Base-by-base conservation (phyloP, 1,140 invertebrate species). In the Helicoverpa armigera region DNA sequence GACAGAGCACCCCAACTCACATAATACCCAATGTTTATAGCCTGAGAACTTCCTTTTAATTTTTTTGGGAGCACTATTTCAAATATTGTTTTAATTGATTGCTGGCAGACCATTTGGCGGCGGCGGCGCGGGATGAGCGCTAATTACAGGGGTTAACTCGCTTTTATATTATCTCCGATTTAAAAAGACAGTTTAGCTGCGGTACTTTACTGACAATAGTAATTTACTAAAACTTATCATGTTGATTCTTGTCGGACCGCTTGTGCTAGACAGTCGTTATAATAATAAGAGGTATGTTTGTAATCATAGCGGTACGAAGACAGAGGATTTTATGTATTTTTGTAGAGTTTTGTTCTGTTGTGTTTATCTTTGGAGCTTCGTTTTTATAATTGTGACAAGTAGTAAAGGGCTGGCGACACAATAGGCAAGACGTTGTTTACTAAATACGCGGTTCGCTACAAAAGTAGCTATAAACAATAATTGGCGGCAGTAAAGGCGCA, bases 51-150 rank as follows among this genome's bases (percentile, higher is more conserved):
- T 89, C 90, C 90, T 89, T 93, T 91, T 91, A 91, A 89, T 86
- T 90, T 92, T 93, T 93, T 93, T 89, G 81, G 81, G 80, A 85
- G 86, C 88, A 92, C 88, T 90, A 94, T 92, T 92, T 92, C 91
- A 92, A 92, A 94, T 94, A 94, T 94, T 92, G 91, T 94, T 94
- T 93, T 92, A 92, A 92, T 92, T 92, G 90, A 92, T 92, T 92
- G 90, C 90, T 86, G 86, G 86, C 88, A 93, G 90, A 92, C 89
- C 90, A 90, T 91, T 91, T 89, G 91, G 90, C 89, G 89, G 86
- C 70, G 54, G 85, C 82, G 84, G 85, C 82, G 84, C 73, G 82
- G 78, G 83, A 80, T 83, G 80, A 81, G 74, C 82, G 78, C 84
- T 92, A 92, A 93, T 92, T 93, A 91, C 86, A 90, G 89, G 87